Evolutionary conservation across 2,888 invertebrate species (phyloP).

Genomic region (Theretra japonica): DNA sequence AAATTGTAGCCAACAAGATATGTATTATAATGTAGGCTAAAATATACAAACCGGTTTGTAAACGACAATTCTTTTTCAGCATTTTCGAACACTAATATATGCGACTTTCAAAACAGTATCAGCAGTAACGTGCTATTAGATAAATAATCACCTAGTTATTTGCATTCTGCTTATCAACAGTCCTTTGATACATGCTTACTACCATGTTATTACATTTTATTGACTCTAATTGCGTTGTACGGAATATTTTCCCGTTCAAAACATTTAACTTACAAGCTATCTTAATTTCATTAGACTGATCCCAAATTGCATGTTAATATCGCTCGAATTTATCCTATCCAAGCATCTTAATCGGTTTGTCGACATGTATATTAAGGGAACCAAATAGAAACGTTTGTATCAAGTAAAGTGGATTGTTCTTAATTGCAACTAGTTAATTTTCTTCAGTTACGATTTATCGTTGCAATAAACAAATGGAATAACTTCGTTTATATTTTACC

Average conservation of each 20-base stretch:
- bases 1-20: too few relatives aligned
- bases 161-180: slow-evolving; percentile 22
- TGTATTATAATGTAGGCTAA: too few relatives aligned
- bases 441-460: slow-evolving; percentile 30
- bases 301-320: slow-evolving; percentile 34
- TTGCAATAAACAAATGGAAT: slow-evolving; percentile 37
- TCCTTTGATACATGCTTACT: slow-evolving; percentile 35
- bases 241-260: slow-evolving; percentile 36
- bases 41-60: not conserved
- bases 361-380: slow-evolving; percentile 12
- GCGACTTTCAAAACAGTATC: not conserved
- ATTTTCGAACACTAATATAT: not conserved
- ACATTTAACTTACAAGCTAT: slow-evolving; percentile 38
- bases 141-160: slow-evolving; percentile 36
- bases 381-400: slow-evolving; percentile 33
- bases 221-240: slow-evolving; percentile 44
- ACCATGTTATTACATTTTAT: slow-evolving; percentile 48
- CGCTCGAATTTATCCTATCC: slow-evolving; percentile 35
- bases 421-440: slow-evolving; percentile 37
- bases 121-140: not conserved
- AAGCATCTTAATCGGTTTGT: slow-evolving; percentile 32
- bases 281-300: slow-evolving; percentile 38
- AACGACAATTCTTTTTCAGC: not conserved
- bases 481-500: slow-evolving; percentile 31
- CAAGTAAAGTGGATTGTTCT: slow-evolving; percentile 32